phyloP scores from a whole-genome alignment of 2,797 vertebrate genomes.

The Gallinago solitaria region DNA sequence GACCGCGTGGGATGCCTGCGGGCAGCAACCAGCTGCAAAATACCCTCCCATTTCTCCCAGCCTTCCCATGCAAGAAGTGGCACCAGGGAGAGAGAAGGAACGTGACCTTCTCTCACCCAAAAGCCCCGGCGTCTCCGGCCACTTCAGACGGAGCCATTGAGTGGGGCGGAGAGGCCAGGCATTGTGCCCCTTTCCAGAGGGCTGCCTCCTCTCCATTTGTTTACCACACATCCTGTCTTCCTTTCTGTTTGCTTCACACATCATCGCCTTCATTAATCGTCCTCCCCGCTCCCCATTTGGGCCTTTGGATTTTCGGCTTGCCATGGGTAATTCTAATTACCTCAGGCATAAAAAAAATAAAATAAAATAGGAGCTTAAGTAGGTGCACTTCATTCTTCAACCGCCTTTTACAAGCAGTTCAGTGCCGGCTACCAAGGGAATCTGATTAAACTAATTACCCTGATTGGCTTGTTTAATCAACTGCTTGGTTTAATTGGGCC shows the following conservation, averaged over 20 bases:
- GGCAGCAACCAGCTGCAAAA: neutral
- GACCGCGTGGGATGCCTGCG: fast-evolving
- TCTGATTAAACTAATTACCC: conserved; percentile 89
- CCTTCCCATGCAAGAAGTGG: neutral
- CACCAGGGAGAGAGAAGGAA: neutral
- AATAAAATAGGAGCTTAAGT: conserved; percentile 69
- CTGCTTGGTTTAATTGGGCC: conserved; percentile 83
- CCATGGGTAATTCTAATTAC: conserved; percentile 75
- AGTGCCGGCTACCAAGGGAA: conserved; percentile 68
- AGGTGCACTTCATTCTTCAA: conserved; percentile 71
- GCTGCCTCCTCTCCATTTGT: conserved; percentile 64
- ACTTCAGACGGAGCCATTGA: conserved; percentile 54
- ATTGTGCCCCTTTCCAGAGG: conserved; percentile 20
- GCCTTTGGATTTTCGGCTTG: conserved; percentile 46
- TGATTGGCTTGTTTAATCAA: conserved; percentile 86
- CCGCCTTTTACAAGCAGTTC: conserved; percentile 68
- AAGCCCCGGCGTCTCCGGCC: conserved; percentile 13
- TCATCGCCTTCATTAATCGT: conserved; percentile 70
- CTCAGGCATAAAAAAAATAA: conserved; percentile 50
- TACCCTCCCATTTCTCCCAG: neutral
- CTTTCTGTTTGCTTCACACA: conserved; percentile 71
- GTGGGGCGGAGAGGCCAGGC: neutral
- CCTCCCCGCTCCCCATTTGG: conserved; percentile 51
- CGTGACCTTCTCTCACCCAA: neutral
- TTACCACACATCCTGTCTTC: conserved; percentile 72